These are phyloP conservation scores for Psittacula cyanocephala DNA, from an alignment of 2,113 vertebrate genomes.

Conservation along the genomic window DNA sequence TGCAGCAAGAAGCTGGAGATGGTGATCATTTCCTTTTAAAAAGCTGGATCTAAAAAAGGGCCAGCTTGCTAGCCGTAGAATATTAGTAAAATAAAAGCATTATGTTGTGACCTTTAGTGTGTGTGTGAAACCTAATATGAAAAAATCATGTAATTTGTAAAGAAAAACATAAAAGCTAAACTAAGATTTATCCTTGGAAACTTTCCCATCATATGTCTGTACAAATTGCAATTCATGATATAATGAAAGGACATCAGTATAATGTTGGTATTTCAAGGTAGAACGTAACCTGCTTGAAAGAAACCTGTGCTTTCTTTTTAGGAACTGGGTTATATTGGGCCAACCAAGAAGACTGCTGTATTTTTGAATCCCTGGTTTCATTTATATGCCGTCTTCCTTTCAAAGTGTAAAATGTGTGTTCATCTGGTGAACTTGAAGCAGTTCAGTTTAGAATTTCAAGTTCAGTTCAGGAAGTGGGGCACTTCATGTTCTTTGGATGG, in stretches of 20 bases:
- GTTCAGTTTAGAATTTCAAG: not conserved
- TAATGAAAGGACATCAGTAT: not conserved
- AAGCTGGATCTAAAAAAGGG: not conserved
- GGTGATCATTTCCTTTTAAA: not conserved
- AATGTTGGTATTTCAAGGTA: not conserved
- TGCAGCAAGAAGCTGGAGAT: not conserved
- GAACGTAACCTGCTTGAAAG: not conserved
- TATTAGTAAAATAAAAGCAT: not conserved
- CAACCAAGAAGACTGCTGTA: not conserved
- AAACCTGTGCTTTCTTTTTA: not conserved
- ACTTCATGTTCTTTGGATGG: not conserved
- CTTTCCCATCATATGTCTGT: not conserved
- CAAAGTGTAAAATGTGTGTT: not conserved
- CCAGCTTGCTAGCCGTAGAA: not conserved
- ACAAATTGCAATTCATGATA: not conserved
- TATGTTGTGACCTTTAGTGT: not conserved
- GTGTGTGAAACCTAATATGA: not conserved
- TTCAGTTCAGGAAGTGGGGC: not conserved
- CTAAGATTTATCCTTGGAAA: not conserved
- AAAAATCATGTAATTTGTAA: not conserved
- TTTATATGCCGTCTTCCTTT: not conserved
- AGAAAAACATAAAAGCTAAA: not conserved
- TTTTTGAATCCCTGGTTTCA: not conserved
- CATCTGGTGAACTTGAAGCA: not conserved
- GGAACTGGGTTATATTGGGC: not conserved